Evolutionary conservation across 1,140 invertebrate genomes (phyloP), one percentile per base, ranked within the genome.

Genomic region (Heliconius nattereri): DNA sequence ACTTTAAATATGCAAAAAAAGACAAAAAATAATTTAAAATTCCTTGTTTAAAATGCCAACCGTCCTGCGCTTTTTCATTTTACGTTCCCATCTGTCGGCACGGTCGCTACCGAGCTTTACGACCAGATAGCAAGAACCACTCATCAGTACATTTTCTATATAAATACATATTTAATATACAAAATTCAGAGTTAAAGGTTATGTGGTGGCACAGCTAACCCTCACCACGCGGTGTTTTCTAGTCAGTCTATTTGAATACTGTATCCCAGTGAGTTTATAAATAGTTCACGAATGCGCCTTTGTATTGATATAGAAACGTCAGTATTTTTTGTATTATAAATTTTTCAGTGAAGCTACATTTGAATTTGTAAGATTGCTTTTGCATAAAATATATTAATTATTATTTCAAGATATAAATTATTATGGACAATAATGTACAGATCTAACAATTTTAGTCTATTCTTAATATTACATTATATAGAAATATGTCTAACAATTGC

Each of bases 71-170:
- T 88, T 92, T 92, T 92, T 91, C 84, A 86, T 90, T 92, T 91
- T 91, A 91, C 87, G 85, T 87, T 84, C 85, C 90, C 91, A 92
- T 94, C 91, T 92, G 92, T 94, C 91, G 87, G 90, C 92, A 86
- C 88, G 85, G 84, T 84, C 84, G 90, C 86, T 88, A 85, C 87
- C 88, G 84, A 83, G 76, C 81, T 76, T 76, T 70, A 82, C 83
- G 66, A 81, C 89, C 90, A 89, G 77, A 71, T 23, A 80, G 37
- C 66, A 72, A 86, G 88, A 89, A 75, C 88, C 78, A 70, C 80
- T 81, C 66, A 70, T 71, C 79, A 78, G 80, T 76, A 73, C 76
- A 76, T 40, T 72, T 81, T 40, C 37, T 71, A 71, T 19, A 71
- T 37, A 75, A 73, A 80, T 78, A 29, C 45, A 49, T 80, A 81